These are phyloP conservation scores for Anthonomus grandis DNA, from an alignment of 1,140 invertebrate genomes.

Conservation along the genomic window DNA sequence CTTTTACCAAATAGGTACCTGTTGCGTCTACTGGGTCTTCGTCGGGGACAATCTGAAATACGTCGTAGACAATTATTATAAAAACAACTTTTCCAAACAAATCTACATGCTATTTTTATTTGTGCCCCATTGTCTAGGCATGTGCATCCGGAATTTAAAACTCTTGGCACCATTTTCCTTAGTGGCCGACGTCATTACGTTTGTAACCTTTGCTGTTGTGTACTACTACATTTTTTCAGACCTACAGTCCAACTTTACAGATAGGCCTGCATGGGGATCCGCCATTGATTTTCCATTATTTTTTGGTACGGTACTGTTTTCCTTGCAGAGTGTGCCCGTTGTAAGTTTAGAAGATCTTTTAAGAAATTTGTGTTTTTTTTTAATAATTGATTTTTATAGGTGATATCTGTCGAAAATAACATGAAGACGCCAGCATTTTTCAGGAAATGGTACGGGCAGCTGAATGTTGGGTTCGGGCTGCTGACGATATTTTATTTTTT, in stretches of 20 bases:
- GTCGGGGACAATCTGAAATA: conserved; percentile 68
- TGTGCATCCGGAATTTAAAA: conserved; percentile 69
- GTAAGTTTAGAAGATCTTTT: conserved; percentile 53
- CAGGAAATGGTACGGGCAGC: conserved; percentile 65
- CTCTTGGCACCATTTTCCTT: conserved; percentile 70
- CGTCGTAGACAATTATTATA: conserved; percentile 53
- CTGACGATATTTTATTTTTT: conserved; percentile 70
- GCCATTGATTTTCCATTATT: conserved; percentile 62
- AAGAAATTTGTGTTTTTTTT: neutral
- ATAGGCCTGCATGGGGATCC: conserved; percentile 53
- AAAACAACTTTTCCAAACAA: conserved; percentile 32
- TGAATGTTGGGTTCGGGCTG: conserved; percentile 73
- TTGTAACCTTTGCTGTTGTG: conserved; percentile 62
- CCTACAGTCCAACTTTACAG: conserved; percentile 54
- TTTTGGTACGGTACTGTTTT: conserved; percentile 83
- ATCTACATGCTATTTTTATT: conserved; percentile 58
- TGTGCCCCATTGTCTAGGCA: conserved; percentile 62
- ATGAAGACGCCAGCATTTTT: conserved; percentile 77
- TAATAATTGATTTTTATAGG: conserved; percentile 48
- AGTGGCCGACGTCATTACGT: conserved; percentile 65
- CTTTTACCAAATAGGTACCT: conserved; percentile 81
- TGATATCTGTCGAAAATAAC: conserved; percentile 81
- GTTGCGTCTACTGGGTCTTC: conserved; percentile 85
- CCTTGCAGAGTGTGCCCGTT: conserved; percentile 82
- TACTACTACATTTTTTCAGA: conserved; percentile 67